phyloP scores from a whole-genome alignment of 2,888 invertebrate genomes.

The Amiota minor region DNA sequence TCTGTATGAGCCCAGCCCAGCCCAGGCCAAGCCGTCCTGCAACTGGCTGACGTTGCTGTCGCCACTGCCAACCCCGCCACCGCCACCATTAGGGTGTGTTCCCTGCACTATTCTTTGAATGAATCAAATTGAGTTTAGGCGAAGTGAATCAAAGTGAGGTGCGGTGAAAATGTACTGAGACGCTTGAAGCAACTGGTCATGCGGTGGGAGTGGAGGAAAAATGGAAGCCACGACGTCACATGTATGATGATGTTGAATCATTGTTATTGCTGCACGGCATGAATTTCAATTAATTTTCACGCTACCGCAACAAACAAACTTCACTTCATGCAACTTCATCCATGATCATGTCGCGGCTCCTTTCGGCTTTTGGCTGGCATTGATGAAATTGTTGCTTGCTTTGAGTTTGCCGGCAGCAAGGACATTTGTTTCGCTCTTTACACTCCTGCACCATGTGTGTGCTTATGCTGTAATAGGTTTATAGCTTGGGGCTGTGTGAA shows the following conservation, averaged over 20 bases:
- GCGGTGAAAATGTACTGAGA: too few relatives aligned
- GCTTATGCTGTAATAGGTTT: slow-evolving; percentile 63
- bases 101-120: background rate
- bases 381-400: slow-evolving; percentile 65
- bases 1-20: slow-evolving; percentile 55
- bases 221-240: slow-evolving; percentile 23
- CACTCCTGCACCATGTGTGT: slow-evolving; percentile 23
- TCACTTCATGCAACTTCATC: slow-evolving; percentile 24
- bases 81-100: slow-evolving; percentile 16
- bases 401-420: slow-evolving; percentile 68
- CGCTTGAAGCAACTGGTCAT: too few relatives aligned
- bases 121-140: background rate
- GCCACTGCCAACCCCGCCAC: slow-evolving; percentile 38
- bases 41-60: slow-evolving; percentile 20
- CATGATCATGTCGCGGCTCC: slow-evolving; percentile 7
- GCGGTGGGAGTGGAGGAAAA: slow-evolving; percentile 9
- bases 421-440: slow-evolving; percentile 47
- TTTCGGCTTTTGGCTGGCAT: slow-evolving; percentile 50
- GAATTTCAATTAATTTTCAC: slow-evolving; percentile 65
- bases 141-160: too few relatives aligned
- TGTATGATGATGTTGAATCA: slow-evolving; percentile 62
- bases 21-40: background rate
- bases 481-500: slow-evolving; percentile 72
- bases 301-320: slow-evolving; percentile 52
- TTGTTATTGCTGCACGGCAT: slow-evolving; percentile 65